Conservation (phyloP, 2,888 invertebrate species). For the Incurvaria masculella region DNA sequence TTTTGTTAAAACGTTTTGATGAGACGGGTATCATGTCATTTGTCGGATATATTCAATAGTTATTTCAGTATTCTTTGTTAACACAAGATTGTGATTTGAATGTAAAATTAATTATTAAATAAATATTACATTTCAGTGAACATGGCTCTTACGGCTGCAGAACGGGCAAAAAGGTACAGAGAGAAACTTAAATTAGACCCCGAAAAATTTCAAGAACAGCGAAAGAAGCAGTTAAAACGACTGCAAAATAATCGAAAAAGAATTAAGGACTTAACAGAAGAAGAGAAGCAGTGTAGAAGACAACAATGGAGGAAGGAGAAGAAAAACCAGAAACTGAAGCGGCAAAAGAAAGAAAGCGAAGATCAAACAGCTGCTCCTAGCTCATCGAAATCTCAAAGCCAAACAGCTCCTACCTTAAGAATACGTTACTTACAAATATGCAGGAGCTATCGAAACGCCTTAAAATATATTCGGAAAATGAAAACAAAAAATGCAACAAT, state of each 20-base stretch:
- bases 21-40: no score
- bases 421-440: not conserved
- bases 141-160: no score
- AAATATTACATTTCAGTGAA: no score
- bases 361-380: no score
- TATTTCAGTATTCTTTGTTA: no score
- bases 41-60: no score
- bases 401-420: no score
- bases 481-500: conserved; percentile 7
- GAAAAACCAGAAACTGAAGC: conserved; percentile 2
- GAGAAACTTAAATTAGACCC: not conserved
- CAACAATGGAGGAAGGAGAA: conserved; percentile 9
- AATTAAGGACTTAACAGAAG: conserved; percentile 6
- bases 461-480: conserved; percentile 5
- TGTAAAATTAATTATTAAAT: no score
- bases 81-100: no score
- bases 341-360: conserved; percentile 3
- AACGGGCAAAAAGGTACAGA: no score
- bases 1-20: no score
- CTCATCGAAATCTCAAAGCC: no score
- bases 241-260: conserved; percentile 4
- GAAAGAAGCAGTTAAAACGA: conserved; percentile 7
- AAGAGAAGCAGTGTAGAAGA: conserved; percentile 6
- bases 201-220: conserved; percentile 6
- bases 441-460: not conserved